Evolutionary conservation across 2,113 vertebrate species (phyloP).

Genomic region (Dasyprocta punctata): DNA sequence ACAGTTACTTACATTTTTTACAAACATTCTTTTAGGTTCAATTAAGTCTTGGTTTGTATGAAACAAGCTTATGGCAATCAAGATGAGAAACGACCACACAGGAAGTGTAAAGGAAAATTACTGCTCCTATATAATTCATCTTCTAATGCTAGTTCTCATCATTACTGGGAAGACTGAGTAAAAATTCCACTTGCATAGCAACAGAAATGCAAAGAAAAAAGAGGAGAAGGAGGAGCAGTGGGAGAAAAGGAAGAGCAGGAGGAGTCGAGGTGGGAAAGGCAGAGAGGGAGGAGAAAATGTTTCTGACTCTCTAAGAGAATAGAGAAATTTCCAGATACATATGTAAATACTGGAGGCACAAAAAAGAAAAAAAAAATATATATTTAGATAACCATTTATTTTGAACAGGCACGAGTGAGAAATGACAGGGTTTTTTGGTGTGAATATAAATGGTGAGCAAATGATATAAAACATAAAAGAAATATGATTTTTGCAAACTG

Average conservation of each 20-base stretch:
- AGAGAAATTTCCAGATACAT: neutral
- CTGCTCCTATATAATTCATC: neutral
- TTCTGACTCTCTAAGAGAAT: neutral
- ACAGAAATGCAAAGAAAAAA: neutral
- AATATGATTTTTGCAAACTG: neutral
- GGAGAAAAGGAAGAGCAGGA: neutral
- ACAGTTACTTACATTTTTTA: slow-evolving; percentile 15
- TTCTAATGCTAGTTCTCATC: neutral
- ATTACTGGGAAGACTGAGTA: neutral
- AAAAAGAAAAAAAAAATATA: neutral
- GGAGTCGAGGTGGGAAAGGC: no score
- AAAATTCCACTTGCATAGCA: neutral
- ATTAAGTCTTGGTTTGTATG: neutral
- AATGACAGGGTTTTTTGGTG: neutral
- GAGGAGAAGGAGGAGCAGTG: no score
- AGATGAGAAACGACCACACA: neutral
- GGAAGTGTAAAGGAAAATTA: neutral
- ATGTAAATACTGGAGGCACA: neutral
- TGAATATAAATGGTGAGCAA: neutral
- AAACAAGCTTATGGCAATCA: neutral
- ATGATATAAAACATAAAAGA: neutral
- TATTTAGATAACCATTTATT: neutral
- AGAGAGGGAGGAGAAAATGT: neutral
- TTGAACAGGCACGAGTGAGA: neutral
- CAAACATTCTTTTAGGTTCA: slow-evolving; percentile 39